Conservation (phyloP, 2,888 invertebrate genomes). For the Patella pellucida region DNA sequence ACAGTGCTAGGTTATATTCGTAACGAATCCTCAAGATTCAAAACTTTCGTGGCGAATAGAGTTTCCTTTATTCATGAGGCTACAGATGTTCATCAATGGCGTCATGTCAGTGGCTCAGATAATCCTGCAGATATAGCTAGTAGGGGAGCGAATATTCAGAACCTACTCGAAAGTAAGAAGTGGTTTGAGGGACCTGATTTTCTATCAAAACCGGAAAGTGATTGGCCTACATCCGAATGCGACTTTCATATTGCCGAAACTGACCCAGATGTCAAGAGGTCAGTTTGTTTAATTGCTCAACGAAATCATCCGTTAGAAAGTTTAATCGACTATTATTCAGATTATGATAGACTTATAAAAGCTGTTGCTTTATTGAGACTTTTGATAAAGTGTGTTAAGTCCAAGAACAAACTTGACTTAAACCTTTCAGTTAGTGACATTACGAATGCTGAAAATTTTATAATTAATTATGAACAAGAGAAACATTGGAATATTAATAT, state of each 20-base stretch:
- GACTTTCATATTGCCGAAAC: background rate
- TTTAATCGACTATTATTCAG: background rate
- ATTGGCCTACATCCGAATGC: background rate
- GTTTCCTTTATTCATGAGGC: constrained; percentile 16
- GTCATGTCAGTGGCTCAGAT: constrained; percentile 19
- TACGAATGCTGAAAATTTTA: background rate
- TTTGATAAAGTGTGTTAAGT: background rate
- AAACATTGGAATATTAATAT: background rate
- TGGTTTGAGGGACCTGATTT: constrained; percentile 14
- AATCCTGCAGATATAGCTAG: constrained; percentile 32
- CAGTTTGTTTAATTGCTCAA: background rate
- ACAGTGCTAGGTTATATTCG: constrained; percentile 29
- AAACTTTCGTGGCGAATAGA: constrained; percentile 31
- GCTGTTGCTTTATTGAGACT: constrained; percentile 6
- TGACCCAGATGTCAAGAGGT: background rate
- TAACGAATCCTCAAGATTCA: constrained; percentile 24
- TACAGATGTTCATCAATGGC: constrained; percentile 15
- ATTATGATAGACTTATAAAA: background rate
- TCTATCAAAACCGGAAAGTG: background rate
- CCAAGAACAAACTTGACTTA: background rate
- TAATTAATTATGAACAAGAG: constrained; percentile 1
- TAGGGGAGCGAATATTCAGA: constrained; percentile 16
- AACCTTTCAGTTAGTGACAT: background rate
- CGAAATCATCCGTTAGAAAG: background rate
- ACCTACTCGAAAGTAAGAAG: background rate